Percentiles rank a stretch among this genome's conserved stretches.
Evolutionary conservation across 2,888 invertebrate genomes (phyloP).

Genomic region (Aleiodes testaceus): DNA sequence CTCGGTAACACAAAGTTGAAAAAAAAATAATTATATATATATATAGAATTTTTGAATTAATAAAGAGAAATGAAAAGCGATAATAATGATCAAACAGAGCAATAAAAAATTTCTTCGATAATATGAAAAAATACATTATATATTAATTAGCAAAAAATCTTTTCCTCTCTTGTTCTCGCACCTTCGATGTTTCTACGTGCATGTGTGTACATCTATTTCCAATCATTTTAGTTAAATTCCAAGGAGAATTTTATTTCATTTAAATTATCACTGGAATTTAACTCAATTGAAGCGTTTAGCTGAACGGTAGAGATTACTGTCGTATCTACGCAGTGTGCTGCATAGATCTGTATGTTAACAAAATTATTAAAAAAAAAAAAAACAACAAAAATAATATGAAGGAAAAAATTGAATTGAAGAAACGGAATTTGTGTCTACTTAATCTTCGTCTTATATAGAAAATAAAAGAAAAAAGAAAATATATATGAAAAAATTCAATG

Average conservation of each 20-base stretch:
- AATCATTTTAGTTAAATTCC: slow-evolving; percentile 5
- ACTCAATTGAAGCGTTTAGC: slow-evolving; percentile 6
- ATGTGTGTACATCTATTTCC: slow-evolving; percentile 52
- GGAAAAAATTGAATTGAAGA: slow-evolving; percentile 50
- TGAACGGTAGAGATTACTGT: slow-evolving; percentile 15
- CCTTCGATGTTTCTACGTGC: slow-evolving; percentile 64
- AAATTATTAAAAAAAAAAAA: slow-evolving; percentile 14
- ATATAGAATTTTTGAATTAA: slow-evolving; percentile 21
- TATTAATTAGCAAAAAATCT: slow-evolving; percentile 48
- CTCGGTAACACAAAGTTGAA: slow-evolving; percentile 1
- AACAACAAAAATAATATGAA: slow-evolving; percentile 43
- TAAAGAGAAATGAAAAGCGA: background rate
- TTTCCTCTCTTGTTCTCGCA: slow-evolving; percentile 57
- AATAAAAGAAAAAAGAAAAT: slow-evolving; percentile 28
- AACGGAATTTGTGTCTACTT: slow-evolving; percentile 51
- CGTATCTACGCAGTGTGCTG: slow-evolving; percentile 15
- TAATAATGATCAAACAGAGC: slow-evolving; percentile 8
- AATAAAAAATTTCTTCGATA: slow-evolving; percentile 15
- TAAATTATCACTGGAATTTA: slow-evolving; percentile 15
- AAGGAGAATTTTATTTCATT: slow-evolving; percentile 5
- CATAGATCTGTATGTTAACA: slow-evolving; percentile 26
- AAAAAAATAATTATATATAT: slow-evolving; percentile 1
- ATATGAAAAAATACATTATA: slow-evolving; percentile 35
- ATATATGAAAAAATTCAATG: slow-evolving; percentile 48
- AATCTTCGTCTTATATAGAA: slow-evolving; percentile 45